Evolutionary conservation across 2,888 invertebrate species (phyloP), one percentile per base, ranked within the genome.

Genomic region (Acleris sparsana): DNA sequence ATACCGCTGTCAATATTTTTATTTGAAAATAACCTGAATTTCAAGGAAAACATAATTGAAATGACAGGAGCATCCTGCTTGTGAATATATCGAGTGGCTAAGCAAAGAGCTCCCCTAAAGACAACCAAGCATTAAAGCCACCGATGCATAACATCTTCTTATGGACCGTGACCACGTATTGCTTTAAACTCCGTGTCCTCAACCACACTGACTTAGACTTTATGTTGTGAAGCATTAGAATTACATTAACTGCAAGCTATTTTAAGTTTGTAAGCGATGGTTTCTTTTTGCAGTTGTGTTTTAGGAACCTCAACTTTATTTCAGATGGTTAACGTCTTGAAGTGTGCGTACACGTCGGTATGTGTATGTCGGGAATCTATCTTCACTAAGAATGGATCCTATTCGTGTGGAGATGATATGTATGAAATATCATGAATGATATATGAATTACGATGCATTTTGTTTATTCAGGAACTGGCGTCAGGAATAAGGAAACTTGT

Each of bases 21-120:
- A 48, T 56, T 60, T 51, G 55, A 52, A 60, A 60, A 65, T 61
- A 65, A 56, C 60, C 60, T 56, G 60, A 55, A 55, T 61, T 62
- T 53, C 48, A 46, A 53, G 17, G 20, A 46, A 52, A 46, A 57
- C 62, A 66, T 62, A 62, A 62, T 66, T 62, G 66, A 66, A 66
- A 66, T 66, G 66, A 62, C 66, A 66, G 61, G 56, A 52, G 33
- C 66, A 66, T 66, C 66, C 66, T 61, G 66, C 57, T 57, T 62
- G 57, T 66, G 62, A 66, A 62, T 66, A 66, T 57, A 66, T 62
- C 57, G 60, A 52, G 55, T 33, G 61, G 49, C 58, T 59, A 11
- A 66, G 22, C 33, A 61, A 48, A 53, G 66, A 61, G 62, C 57
- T 48, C 62, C 62, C 62, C 61, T 53, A 22, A 66, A 62, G 62